phyloP scores from a whole-genome alignment of 2,888 invertebrate species.

The Monoplex corrugatus region DNA sequence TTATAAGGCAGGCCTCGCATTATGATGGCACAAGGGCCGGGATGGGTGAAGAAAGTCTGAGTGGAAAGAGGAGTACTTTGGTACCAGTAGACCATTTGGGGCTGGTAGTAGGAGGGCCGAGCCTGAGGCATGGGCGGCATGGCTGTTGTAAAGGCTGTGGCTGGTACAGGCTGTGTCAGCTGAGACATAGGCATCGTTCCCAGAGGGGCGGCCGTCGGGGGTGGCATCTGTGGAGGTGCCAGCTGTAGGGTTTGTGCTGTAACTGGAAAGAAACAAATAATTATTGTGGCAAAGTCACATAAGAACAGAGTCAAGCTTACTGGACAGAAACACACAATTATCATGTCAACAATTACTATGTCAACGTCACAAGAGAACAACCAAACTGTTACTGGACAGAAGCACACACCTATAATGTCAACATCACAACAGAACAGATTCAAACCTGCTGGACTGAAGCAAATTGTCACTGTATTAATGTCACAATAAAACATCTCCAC shows the following conservation, averaged over 20 bases:
- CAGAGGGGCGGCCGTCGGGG: slow-evolving; percentile 1
- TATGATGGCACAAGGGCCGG: slow-evolving; percentile 78
- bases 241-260: slow-evolving; percentile 32
- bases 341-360: too few species aligned
- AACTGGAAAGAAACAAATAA: slow-evolving; percentile 23
- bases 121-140: slow-evolving; percentile 63
- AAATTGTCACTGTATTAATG: too few species aligned
- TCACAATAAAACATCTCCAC: too few species aligned
- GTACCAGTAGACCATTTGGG: slow-evolving; percentile 92
- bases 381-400: too few species aligned
- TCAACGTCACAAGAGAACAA: too few species aligned
- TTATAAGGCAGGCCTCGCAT: slow-evolving; percentile 80
- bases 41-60: slow-evolving; percentile 84
- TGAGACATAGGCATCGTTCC: slow-evolving; percentile 41
- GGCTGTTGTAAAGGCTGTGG: slow-evolving; percentile 64
- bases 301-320: too few species aligned
- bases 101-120: slow-evolving; percentile 79
- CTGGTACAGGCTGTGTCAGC: slow-evolving; percentile 63
- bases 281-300: too few species aligned
- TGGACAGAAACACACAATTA: too few species aligned
- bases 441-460: too few species aligned
- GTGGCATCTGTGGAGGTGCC: not conserved
- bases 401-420: too few species aligned
- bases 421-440: too few species aligned
- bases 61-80: slow-evolving; percentile 95